Base-by-base conservation (phyloP, 2,797 vertebrate species). In the Lophotriccus pileatus region DNA sequence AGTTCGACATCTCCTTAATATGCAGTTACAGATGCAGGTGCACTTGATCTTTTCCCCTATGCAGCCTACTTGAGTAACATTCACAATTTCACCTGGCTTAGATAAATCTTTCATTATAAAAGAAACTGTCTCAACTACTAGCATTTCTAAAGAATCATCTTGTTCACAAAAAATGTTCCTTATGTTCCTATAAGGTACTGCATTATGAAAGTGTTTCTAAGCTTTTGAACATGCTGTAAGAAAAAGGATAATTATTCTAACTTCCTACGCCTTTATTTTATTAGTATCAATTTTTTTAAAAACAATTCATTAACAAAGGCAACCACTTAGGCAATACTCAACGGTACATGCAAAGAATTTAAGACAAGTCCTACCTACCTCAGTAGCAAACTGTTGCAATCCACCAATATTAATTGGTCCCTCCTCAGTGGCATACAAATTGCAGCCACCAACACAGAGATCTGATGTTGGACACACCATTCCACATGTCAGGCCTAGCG, bases 391-490 rank as follows among this genome's bases (percentile, higher is more conserved):
- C 97, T 99, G 99, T 96, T 99, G 99, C 67, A 99, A 77, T 72
- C 99, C 99, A 76, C 99, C 99, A 32, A 99, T 99, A 96, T 99
- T 99, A 94, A 99, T 99, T 34, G 99, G 98, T 70, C 99, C 99
- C 91, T 99, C 99, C 95, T 99, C 99, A 4, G 98, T 98, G 17
- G 99, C 99, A 52, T 98, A 98, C 46, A 99, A 97, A 97, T 99
- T 99, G 96, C 99, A 99, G 87, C 99, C 99, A 34, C 99, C 99
- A 32, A 99, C 99, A 90, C 99, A 99, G 82, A 99, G 98, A 96
- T 99, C 99, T 17, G 99, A 99, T 36, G 99, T 99, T 87, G 99
- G 99, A 95, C 99, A 99, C 46, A 99, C 98, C 98, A 99, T 99
- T 84, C 99, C 99, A 12, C 99, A 99, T 5, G 99, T 99, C 94